Base-by-base conservation (phyloP, 1,140 invertebrate genomes). In the Calosoma granatense region DNA sequence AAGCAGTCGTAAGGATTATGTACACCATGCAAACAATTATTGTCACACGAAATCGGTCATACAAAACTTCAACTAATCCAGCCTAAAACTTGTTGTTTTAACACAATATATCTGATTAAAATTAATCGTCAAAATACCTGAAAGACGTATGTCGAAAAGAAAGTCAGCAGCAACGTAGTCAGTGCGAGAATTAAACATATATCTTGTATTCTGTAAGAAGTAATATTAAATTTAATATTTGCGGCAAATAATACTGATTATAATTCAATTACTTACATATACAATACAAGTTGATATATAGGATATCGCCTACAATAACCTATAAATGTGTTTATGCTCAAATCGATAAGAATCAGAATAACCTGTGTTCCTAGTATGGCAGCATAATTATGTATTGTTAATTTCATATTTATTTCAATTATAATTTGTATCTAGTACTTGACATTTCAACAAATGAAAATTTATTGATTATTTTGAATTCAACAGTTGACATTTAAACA, bases 401-500 rank as follows among this genome's bases (percentile, higher is more conserved):
- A 47, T 17, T 47, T 47, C 41, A 47, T 47, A 17, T 47, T 47
- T 47, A 47, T 4, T 12, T 12, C 17, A 47, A 11, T 12, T 47
- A 11, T 11, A 4, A 47, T 47, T n/a, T 47, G 6, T 47, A 47
- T 4, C 17, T 17, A 11, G 17, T 17, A 47, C 15, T 47, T 47
- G 3, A 47, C 17, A 47, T 11, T 17, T 47, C 15, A 47, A 12
- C 17, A 12, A 9, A 11, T 47, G 9, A 47, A 47, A 11, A 9
- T 47, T 12, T 47, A 47, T 47, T 47, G 41, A 47, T 47, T 47
- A 47, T 17, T 47, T 17, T 9, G 3, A 47, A 17, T 47, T 9
- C 41, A 47, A 47, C 41, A 47, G 41, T 47, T 47, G 41, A 47
- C 41, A 47, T 47, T 47, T 47, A 47, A 47, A 47, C 9, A 12